Conservation (phyloP, 2,113 vertebrate species). For the Neolamprologus hecqui region DNA sequence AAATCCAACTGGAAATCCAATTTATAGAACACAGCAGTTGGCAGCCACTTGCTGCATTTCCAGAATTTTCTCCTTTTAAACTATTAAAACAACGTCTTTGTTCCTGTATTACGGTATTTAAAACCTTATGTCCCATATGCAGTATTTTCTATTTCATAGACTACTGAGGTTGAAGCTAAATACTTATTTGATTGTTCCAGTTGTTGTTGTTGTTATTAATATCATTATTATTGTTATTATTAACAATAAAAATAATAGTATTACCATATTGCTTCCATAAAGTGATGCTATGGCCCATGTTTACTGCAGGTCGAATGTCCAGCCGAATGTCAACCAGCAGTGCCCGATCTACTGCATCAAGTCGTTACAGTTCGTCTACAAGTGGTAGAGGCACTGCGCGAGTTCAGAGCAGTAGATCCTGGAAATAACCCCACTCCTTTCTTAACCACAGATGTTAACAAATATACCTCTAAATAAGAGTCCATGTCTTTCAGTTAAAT, state of each 20-base stretch:
- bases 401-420: constrained; percentile 72
- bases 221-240: neutral
- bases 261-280: neutral
- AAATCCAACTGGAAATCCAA: neutral
- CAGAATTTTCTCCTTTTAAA: neutral
- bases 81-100: neutral
- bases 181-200: neutral
- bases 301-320: constrained; percentile 72
- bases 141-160: neutral
- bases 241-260: neutral
- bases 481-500: neutral
- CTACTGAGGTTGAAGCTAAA: neutral
- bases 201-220: neutral
- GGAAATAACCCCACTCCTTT: constrained; percentile 72
- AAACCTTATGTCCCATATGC: neutral
- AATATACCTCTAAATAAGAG: neutral
- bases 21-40: neutral
- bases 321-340: constrained; percentile 69
- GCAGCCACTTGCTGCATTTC: neutral
- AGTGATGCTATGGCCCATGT: neutral
- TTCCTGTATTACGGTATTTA: neutral
- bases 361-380: constrained; percentile 46
- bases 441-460: neutral
- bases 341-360: constrained; percentile 54
- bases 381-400: constrained; percentile 28